Percentiles rank a stretch among this genome's conserved stretches.
These are phyloP conservation scores for Vombatus ursinus DNA, from an alignment of 2,113 vertebrate species.

Conservation along the genomic window DNA sequence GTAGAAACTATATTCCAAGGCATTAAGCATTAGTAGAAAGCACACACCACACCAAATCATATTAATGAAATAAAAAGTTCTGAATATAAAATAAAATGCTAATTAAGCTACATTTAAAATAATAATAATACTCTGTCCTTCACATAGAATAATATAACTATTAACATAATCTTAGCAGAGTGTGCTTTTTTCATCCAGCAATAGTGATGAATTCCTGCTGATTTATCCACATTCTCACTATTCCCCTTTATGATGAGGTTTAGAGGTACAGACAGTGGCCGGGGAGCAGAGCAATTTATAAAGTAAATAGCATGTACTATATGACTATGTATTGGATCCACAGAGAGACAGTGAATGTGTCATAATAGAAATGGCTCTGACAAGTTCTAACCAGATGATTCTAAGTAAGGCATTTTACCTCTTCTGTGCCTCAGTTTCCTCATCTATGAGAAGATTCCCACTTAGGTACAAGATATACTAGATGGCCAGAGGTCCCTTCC, in stretches of 20 bases:
- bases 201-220: not conserved
- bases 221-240: not conserved
- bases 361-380: not conserved
- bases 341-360: too few species aligned
- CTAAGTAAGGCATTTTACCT: not conserved
- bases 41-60: not conserved
- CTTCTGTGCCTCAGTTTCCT: not conserved
- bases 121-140: not conserved
- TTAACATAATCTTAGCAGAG: not conserved
- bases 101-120: not conserved
- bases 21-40: not conserved
- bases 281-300: not conserved
- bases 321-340: not conserved
- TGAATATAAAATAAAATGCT: not conserved
- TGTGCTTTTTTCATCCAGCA: not conserved
- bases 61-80: not conserved
- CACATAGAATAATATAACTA: not conserved
- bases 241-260: not conserved
- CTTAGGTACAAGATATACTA: not conserved
- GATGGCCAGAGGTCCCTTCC: not conserved
- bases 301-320: not conserved
- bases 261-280: not conserved
- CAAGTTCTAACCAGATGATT: not conserved
- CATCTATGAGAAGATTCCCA: not conserved
- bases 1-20: not conserved